Evolutionary conservation across 2,113 vertebrate species (phyloP), one percentile per base, ranked within the genome.

Genomic region (Oryzias javanicus): DNA sequence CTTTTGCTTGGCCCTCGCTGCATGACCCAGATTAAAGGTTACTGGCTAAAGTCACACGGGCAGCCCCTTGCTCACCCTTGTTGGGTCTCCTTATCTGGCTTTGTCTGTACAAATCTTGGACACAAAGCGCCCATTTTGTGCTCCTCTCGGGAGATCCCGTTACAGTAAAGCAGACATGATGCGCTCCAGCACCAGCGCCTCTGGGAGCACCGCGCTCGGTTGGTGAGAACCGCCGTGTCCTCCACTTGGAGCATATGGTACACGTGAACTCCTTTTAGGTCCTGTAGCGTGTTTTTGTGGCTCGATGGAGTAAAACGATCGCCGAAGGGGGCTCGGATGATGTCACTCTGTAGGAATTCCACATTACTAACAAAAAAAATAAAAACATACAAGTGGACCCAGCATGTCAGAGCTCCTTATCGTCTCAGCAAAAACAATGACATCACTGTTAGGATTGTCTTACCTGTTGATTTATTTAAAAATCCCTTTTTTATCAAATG

Each of bases 61-160:
- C 71, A 72, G 74, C 61, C 78, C 69, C 64, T 84, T 67, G 71
- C 65, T 85, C 70, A 55, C 76, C 70, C 84, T 85, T 82, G 85
- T 86, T 83, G 66, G 77, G 70, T 76, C 85, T 76, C 81, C 79
- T 88, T 88, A 88, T 89, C 86, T 67, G 69, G 60, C 60, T 78
- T 81, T 88, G 84, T 80, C 83, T 82, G 80, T 81, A 85, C 72
- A 86, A 89, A 88, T 89, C 86, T 88, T 67, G 75, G 78, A 85
- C 77, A 90, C 88, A 90, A 89, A 82, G 81, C 80, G 20, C 79
- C 82, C 85, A 88, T 90, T 90, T 90, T 88, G 78, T 80, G 81
- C 81, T 87, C 83, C 79, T 87, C 84, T 86, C 77, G 78, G 67
- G 83, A 90, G 90, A 89, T 91, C 89, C 78, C 79, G 89, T 91